Evolutionary conservation across 2,797 vertebrate species (phyloP), one percentile per base, ranked within the genome.

Genomic region (Leptatherina wallacei): DNA sequence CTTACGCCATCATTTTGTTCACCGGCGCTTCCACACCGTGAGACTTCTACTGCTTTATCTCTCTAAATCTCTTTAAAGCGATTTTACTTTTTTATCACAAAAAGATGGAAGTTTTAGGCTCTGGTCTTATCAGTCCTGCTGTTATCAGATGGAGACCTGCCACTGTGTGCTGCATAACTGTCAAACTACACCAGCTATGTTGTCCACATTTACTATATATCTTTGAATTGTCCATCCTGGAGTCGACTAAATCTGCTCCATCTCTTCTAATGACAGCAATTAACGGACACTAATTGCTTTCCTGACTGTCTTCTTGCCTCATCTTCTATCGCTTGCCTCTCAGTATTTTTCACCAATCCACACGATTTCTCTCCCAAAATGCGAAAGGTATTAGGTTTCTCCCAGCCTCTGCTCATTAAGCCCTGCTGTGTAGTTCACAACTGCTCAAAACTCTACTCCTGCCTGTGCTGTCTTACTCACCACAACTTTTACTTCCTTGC

Each of bases 221-320:
- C 56, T 80, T 74, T 59, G 24, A 71, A 76, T 52, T 35, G 69
- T 81, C 75, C 76, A 79, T 82, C 78, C 70, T 44, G 20, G 40
- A 80, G 32, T 68, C 77, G 58, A 36, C 61, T 66, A 47, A 81
- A 87, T 86, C 79, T 27, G 51, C 65, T 73, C 72, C 64, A 84
- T 88, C 70, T 79, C 69, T 58, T 78, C 82, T 90, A 88, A 92
- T 91, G 83, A 93, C 83, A 78, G 85, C 81, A 92, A 90, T 94
- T 93, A 92, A 71, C 49, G 6, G 32, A 73, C 69, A 59, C 71
- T 93, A 91, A 92, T 92, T 92, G 84, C 85, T 85, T 91, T 87
- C 77, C 78, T 68, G 83, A 54, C 77, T 73, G 62, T 74, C 77
- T 78, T 84, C 67, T 77, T 83, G 73, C 67, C 56, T 76, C 61